Evolutionary conservation across 2,888 invertebrate species (phyloP), one percentile per base, ranked within the genome.

Genomic region (Argyresthia albistria): DNA sequence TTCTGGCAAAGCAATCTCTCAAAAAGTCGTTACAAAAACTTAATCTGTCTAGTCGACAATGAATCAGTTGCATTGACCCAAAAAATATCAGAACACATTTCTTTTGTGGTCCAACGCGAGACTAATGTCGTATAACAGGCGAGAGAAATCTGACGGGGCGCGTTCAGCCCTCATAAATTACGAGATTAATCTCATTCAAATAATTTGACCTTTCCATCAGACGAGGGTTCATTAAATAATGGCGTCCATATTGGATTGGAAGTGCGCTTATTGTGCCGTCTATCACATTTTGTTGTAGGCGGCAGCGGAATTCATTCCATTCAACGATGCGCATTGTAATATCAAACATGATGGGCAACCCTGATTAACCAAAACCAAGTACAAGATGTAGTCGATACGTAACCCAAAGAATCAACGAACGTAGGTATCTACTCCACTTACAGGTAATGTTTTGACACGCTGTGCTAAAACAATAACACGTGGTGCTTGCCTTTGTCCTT

Each of bases 191-290:
- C 86, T 84, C 81, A n/a, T 81, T 81, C 78, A 86, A 86, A 86
- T 81, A 84, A 84, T 87, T 84, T 86, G 87, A 87, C 86, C 87
- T 87, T 83, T 84, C 73, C 81, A 80, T 80, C 73, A 82, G 86
- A 84, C 86, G 82, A 86, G 86, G 86, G 84, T 86, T 84, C 82
- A 86, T 86, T 83, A 84, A 86, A 83, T 86, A 86, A 86, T 82
- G 74, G 74, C 76, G 71, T 76, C 69, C 70, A 76, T 82, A 82
- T 84, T 78, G 82, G 78, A 82, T 84, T 78, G 82, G 78, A 76
- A 73, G 73, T 72, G 71, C 67, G 73, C 77, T 82, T 81, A 87
- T 87, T 83, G 86, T 86, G 72, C 80, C 82, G 86, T 83, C 82
- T 76, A 80, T 84, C 83, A 83, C 67, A 76, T 77, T 77, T 73